Evolutionary conservation across 1,140 invertebrate species (phyloP).

Genomic region (Euwallacea similis): DNA sequence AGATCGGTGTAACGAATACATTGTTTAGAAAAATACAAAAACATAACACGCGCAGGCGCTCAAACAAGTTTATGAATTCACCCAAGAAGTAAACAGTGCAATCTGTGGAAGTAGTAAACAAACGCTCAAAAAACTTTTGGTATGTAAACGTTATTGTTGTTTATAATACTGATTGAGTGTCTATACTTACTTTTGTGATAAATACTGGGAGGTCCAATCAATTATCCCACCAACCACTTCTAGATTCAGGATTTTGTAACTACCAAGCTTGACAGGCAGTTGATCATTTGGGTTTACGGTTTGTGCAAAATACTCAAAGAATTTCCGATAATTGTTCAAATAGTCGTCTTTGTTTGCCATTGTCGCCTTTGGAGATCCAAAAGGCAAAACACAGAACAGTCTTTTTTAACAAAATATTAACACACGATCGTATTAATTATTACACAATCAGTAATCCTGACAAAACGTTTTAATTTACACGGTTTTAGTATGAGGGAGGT

Average conservation of each 20-base stretch:
- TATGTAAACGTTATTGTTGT: no score
- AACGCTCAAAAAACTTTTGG: no score
- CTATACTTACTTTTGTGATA: conserved; percentile 71
- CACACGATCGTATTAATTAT: neutral
- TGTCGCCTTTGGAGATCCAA: neutral
- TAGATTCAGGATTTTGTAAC: conserved; percentile 66
- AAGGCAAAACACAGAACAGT: neutral
- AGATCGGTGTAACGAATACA: no score
- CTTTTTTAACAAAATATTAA: neutral
- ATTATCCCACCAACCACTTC: conserved; percentile 77
- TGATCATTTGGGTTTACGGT: conserved; percentile 71
- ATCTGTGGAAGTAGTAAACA: no score
- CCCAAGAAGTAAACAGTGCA: no score
- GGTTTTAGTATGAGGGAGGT: conserved; percentile 15
- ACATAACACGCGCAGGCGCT: no score
- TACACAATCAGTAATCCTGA: neutral
- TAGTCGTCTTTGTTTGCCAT: conserved; percentile 64
- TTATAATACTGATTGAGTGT: no score
- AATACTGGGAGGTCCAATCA: conserved; percentile 75
- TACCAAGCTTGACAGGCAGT: conserved; percentile 70
- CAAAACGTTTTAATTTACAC: neutral
- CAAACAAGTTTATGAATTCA: no score
- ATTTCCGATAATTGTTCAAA: conserved; percentile 66
- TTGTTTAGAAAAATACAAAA: no score
- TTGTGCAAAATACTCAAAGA: conserved; percentile 69